A percentile compares a stretch with the other conserved stretches of the same genome.
Conservation (phyloP, 1,140 invertebrate genomes). For the Aphaenogaster ashmeadi region DNA sequence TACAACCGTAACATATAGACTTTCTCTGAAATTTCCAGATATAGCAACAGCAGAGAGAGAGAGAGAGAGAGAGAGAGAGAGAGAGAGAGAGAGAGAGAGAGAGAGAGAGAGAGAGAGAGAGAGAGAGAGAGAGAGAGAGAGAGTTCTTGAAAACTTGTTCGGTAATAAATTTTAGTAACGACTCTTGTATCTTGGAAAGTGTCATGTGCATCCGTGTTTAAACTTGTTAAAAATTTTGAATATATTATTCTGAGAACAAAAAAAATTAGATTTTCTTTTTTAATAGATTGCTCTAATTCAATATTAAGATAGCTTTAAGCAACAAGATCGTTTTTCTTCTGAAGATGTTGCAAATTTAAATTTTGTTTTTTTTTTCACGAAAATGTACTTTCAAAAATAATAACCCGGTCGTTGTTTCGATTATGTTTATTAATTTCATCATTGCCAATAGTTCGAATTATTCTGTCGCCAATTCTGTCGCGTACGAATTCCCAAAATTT, state of each 20-base stretch:
- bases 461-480: not conserved
- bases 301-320: not conserved
- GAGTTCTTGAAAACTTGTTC: not conserved
- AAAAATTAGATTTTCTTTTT: not conserved
- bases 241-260: not conserved
- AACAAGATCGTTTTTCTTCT: not conserved
- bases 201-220: not conserved
- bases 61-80: not conserved
- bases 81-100: not conserved
- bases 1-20: conserved; percentile 25
- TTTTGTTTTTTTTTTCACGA: not conserved
- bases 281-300: not conserved
- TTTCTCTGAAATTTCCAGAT: not conserved
- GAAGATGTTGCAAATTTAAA: not conserved
- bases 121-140: not conserved
- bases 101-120: not conserved
- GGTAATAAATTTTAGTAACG: not conserved
- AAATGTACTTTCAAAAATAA: not conserved
- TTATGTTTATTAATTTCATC: not conserved
- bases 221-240: not conserved
- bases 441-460: not conserved
- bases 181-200: not conserved
- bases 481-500: not conserved
- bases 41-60: not conserved
- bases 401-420: not conserved